These are phyloP conservation scores for Macroglossus sobrinus DNA, from an alignment of 2,113 vertebrate genomes.

Conservation along the genomic window DNA sequence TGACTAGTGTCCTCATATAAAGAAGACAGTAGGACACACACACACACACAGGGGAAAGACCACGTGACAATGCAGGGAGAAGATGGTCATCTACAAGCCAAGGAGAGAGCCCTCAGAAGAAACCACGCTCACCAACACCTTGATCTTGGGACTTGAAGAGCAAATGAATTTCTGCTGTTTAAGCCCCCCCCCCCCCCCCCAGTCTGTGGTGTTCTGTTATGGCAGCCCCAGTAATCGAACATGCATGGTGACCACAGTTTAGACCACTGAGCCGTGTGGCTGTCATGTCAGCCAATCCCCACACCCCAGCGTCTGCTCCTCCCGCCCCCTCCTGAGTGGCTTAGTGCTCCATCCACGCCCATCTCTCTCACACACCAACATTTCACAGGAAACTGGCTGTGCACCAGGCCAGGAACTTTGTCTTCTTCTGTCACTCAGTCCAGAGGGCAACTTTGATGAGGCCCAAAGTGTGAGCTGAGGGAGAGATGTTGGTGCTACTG, in stretches of 20 bases:
- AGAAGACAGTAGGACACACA: background rate
- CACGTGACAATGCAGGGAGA: accelerated
- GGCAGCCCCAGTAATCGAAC: background rate
- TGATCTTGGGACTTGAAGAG: background rate
- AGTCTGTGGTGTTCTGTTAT: background rate
- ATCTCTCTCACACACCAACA: accelerated
- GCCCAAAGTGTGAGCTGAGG: background rate
- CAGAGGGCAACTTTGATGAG: background rate
- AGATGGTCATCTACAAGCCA: too few species aligned
- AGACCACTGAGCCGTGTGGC: accelerated
- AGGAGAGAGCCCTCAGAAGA: background rate
- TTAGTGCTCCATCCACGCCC: background rate
- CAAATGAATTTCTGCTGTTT: background rate
- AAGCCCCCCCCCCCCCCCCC: too few species aligned
- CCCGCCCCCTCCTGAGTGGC: accelerated
- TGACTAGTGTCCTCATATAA: background rate
- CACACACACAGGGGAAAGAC: background rate
- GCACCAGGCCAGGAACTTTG: background rate
- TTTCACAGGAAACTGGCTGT: too few species aligned
- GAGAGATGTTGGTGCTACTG: background rate
- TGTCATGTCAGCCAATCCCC: background rate
- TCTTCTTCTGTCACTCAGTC: background rate
- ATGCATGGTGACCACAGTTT: background rate
- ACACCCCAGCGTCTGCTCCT: background rate
- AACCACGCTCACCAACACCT: background rate